These are phyloP conservation scores for Drosophila fungiperda DNA, from an alignment of 2,888 invertebrate genomes.

Conservation along the genomic window DNA sequence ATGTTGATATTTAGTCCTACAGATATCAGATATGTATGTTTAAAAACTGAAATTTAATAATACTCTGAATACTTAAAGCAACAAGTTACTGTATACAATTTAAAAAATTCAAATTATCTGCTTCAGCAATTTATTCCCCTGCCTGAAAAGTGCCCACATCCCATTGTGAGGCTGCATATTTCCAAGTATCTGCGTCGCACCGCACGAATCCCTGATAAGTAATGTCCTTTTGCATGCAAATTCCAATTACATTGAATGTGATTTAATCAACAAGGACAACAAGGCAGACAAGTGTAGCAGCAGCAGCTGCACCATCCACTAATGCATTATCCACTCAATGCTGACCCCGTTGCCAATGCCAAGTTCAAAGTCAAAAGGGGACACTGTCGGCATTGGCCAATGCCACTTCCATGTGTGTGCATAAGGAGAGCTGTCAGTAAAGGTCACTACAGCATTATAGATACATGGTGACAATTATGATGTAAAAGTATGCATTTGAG, in stretches of 20 bases:
- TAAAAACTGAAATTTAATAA: background rate
- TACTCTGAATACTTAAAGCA: background rate
- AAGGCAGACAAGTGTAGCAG: conserved; percentile 36
- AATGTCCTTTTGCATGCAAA: conserved; percentile 70
- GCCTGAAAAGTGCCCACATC: conserved; percentile 7
- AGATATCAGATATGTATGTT: background rate
- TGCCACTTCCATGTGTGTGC: conserved; percentile 57
- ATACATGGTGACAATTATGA: conserved; percentile 22
- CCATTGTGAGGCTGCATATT: background rate
- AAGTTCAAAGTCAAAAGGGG: conserved; percentile 77
- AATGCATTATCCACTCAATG: conserved; percentile 46
- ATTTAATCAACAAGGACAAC: conserved; percentile 77
- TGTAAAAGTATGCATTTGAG: conserved; percentile 1
- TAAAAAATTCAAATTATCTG: background rate
- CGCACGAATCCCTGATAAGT: conserved; percentile 43
- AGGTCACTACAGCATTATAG: conserved; percentile 36
- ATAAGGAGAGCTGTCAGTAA: conserved; percentile 32
- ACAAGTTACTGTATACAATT: conserved; percentile 2
- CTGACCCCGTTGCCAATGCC: conserved; percentile 73
- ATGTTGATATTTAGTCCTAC: background rate
- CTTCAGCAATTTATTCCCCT: background rate
- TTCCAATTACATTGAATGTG: conserved; percentile 71
- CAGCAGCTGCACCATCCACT: conserved; percentile 20
- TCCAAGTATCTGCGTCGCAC: conserved; percentile 3
- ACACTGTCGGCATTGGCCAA: conserved; percentile 60